Evolutionary conservation across 1,140 invertebrate species (phyloP).

Genomic region (Pachyrhynchus sulphureomaculatus): DNA sequence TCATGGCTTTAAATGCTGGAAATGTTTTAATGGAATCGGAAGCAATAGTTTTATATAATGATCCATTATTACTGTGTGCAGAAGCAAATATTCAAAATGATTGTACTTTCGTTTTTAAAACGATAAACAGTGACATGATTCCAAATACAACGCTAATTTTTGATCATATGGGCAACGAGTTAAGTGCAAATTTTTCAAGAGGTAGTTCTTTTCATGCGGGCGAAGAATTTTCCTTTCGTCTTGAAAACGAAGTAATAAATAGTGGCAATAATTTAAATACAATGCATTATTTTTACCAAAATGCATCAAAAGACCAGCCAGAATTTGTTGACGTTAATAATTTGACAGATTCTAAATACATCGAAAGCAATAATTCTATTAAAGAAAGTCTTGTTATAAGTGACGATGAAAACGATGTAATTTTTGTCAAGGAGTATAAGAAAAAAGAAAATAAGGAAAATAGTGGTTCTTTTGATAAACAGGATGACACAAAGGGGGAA

Average conservation of each 20-base stretch:
- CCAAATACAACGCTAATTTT: slow-evolving; percentile 10
- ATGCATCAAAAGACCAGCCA: slow-evolving; percentile 8
- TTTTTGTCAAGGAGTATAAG: slow-evolving; percentile 40
- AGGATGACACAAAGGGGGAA: neutral
- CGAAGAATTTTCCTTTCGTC: neutral
- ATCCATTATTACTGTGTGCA: slow-evolving; percentile 2
- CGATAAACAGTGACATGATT: slow-evolving; percentile 5
- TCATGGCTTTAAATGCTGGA: neutral
- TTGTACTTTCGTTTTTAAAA: slow-evolving; percentile 14
- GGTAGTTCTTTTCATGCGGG: neutral
- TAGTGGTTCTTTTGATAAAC: neutral
- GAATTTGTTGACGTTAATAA: slow-evolving; percentile 26
- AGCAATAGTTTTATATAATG: slow-evolving; percentile 6
- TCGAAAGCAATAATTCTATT: neutral
- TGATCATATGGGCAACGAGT: neutral
- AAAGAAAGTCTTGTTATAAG: neutral
- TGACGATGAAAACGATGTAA: slow-evolving; percentile 37
- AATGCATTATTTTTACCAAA: slow-evolving; percentile 12
- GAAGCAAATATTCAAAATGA: slow-evolving; percentile 2
- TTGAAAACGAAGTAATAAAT: neutral
- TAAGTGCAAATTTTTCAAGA: neutral
- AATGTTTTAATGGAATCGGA: slow-evolving; percentile 1
- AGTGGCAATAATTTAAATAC: neutral
- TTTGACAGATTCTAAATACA: slow-evolving; percentile 8
- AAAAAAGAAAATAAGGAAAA: neutral